Evolutionary conservation across 2,797 vertebrate genomes (phyloP), one percentile per base, ranked within the genome.

Genomic region (Menidia menidia): DNA sequence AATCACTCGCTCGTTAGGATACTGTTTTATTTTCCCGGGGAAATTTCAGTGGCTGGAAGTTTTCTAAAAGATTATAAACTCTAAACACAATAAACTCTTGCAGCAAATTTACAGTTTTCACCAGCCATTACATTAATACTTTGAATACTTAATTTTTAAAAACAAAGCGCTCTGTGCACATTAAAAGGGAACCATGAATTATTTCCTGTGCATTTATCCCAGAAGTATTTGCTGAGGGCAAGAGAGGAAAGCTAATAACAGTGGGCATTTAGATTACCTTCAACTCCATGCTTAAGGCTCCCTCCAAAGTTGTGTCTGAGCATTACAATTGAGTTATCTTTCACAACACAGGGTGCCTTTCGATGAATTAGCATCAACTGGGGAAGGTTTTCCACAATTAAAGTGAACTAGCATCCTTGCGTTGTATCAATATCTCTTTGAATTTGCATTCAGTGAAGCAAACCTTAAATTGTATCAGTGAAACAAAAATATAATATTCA

Each of bases 31-130:
- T 60, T 4, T 33, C 43, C 45, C 71, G 9, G 16, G 4, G 16
- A 55, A 65, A 25, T 25, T 25, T 25, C 25, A 39, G 13, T 6
- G n/a, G 18, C 16, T 61, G 51, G 13, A 47, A 33, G 25, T 5
- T 30, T 72, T 43, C 39, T 56, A 35, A 66, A 14, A 25, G 15
- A 68, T 12, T 1, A 0, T 50, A 66, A 64, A 13, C 3, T 44
- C n/a, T 3, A 50, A 25, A 2, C 7, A 18, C 16, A 52, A 62
- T 52, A 54, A 43, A 66, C 42, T 3, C 13, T 12, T 42, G n/a
- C 6, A 60, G 43, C 9, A 53, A 56, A 66, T 78, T 90, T 92
- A 90, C 88, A 92, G 93, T 95, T 96, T 95, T 95, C 90, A 95
- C 93, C 93, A 87, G 95, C 95, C 95, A 32, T 42, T 33, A 52